Base-by-base conservation (phyloP, 92 coral and sea anemone genomes). In the Parazoanthus atlanticus region DNA sequence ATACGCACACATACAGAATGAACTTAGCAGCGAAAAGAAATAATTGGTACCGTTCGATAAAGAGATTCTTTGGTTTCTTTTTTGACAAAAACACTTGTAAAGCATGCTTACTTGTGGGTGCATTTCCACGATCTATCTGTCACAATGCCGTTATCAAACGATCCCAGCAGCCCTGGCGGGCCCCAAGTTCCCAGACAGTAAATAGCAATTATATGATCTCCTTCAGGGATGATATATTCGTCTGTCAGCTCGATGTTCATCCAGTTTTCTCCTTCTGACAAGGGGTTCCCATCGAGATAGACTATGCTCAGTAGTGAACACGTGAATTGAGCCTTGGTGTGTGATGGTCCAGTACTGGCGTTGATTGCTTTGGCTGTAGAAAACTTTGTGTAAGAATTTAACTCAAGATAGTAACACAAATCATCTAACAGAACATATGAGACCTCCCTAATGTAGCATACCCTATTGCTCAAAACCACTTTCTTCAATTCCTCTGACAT, bases 111-210 rank as follows among this genome's bases (percentile, higher is more conserved):
- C 86, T 40, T 83, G 86, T 83, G 86, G 38, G 86, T 83, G 23
- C 86, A 83, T 69, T 83, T 83, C 86, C 86, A 83, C 46, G 86
- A 66, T 26, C 77, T 83, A 74, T 83, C 86, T 5, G 86, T 83
- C 25, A 83, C 86, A 71, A 83, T 83, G 21, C 86, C 86, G 30
- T 69, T 83, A 30, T 83, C 86, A 69, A 83, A 67, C 47, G 86
- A 83, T 10, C 86, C 86, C 11, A 83, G 49, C 2, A 83, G 77
- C 5, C 86, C 86, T 6, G 46, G n/a, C 4, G 77, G 86, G 7
- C 86, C 77, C 77, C 77, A 61, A 17, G 77, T 83, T 43, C 86
- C 77, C n/a, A 83, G 78, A 49, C 86, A 83, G 65, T 83, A 83
- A 11, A 83, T 69, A 26, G 86, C 86, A 34, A 83, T 83, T 36